phyloP scores from a whole-genome alignment of 1,140 invertebrate genomes.

The Thaumetopoea pityocampa region DNA sequence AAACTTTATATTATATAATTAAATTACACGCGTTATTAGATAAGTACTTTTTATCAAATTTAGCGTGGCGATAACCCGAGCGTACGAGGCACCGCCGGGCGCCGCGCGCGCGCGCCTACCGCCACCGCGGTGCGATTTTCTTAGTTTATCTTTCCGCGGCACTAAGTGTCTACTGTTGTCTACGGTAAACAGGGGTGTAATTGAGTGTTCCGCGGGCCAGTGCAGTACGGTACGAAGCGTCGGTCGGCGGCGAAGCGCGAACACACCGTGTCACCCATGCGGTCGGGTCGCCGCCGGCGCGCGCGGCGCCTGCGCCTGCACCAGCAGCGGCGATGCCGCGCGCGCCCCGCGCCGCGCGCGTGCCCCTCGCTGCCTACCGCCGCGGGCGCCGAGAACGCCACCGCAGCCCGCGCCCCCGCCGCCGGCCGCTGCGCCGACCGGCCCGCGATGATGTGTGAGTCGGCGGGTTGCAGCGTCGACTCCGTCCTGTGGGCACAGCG shows the following conservation, averaged over 20 bases:
- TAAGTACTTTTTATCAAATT: too few relatives aligned
- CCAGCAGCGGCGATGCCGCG: conserved; percentile 51
- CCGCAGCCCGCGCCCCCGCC: conserved; percentile 2
- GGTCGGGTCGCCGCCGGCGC: conserved; percentile 55
- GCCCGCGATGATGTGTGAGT: conserved; percentile 55
- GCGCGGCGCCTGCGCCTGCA: conserved; percentile 61
- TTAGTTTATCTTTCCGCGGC: too few relatives aligned
- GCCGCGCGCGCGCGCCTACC: too few relatives aligned
- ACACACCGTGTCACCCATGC: conserved; percentile 73
- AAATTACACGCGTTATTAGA: too few relatives aligned
- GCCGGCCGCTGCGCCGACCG: conserved; percentile 44
- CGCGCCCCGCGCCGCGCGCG: conserved; percentile 35
- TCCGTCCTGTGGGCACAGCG: conserved; percentile 51
- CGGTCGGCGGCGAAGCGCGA: conserved; percentile 42
- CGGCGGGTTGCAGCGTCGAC: conserved; percentile 42
- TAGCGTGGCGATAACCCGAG: too few relatives aligned
- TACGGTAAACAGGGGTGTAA: too few relatives aligned
- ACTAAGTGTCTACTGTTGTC: too few relatives aligned
- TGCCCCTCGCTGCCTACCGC: conserved; percentile 20
- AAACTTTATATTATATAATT: too few relatives aligned
- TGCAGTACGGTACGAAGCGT: conserved; percentile 34
- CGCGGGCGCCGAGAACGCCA: conserved; percentile 16
- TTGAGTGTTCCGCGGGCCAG: too few relatives aligned
- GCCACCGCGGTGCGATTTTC: too few relatives aligned
- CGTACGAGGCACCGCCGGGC: too few relatives aligned